Percentiles rank a stretch among this genome's conserved stretches.
Conservation (phyloP, 2,797 vertebrate genomes). For the Gymnoscopelus microlampas region DNA sequence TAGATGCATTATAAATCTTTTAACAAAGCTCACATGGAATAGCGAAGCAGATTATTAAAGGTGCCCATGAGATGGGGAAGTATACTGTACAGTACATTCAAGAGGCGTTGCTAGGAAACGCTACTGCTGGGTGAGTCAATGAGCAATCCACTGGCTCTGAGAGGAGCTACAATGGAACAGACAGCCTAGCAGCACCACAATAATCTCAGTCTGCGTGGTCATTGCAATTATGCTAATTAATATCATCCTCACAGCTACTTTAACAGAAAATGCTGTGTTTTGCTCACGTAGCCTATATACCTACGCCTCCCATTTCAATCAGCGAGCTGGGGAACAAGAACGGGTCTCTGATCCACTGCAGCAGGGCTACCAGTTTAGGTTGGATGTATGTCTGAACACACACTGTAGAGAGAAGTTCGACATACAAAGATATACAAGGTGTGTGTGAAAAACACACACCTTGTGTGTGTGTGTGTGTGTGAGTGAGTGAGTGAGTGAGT, state of each 20-base stretch:
- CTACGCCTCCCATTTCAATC: slow-evolving; percentile 48
- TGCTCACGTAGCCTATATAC: slow-evolving; percentile 10
- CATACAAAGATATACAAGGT: neutral
- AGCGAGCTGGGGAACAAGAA: slow-evolving; percentile 26
- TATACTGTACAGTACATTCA: slow-evolving; percentile 77
- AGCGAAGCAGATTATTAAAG: slow-evolving; percentile 78
- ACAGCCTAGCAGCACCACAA: slow-evolving; percentile 67
- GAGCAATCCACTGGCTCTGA: slow-evolving; percentile 72
- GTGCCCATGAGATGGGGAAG: slow-evolving; percentile 77
- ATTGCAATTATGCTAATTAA: slow-evolving; percentile 81
- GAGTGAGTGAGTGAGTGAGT: neutral
- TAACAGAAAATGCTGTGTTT: slow-evolving; percentile 52
- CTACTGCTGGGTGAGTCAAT: slow-evolving; percentile 78
- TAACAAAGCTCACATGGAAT: slow-evolving; percentile 77
- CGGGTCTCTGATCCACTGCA: slow-evolving; percentile 19
- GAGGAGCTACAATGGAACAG: slow-evolving; percentile 73
- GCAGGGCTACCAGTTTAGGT: slow-evolving; percentile 17
- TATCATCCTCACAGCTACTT: slow-evolving; percentile 70
- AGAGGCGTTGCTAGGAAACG: slow-evolving; percentile 84
- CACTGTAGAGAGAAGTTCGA: neutral
- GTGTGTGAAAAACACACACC: no score
- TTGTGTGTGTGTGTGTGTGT: slow-evolving; percentile 1
- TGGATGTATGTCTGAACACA: slow-evolving; percentile 5
- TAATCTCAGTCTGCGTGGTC: slow-evolving; percentile 76
- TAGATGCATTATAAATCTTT: slow-evolving; percentile 78